Evolutionary conservation across 2,797 vertebrate genomes (phyloP).

Genomic region (Sparus aurata): DNA sequence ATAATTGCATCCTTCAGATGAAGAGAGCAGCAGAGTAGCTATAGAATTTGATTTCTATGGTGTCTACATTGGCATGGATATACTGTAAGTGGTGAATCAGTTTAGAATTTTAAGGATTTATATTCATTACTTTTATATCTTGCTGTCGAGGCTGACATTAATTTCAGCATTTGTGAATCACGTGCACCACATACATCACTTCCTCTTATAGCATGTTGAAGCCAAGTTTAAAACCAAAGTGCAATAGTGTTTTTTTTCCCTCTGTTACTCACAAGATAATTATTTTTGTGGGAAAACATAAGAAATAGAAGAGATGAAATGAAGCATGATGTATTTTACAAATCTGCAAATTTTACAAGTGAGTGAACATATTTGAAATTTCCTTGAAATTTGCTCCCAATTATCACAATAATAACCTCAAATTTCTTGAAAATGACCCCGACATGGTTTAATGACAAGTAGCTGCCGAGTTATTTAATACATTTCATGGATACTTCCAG

Average conservation of each 20-base stretch:
- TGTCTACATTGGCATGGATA: constrained; percentile 9
- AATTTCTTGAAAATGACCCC: too few relatives aligned
- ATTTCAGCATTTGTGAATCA: constrained; percentile 22
- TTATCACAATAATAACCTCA: too few relatives aligned
- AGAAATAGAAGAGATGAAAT: background rate
- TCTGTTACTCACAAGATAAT: background rate
- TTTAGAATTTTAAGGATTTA: constrained; percentile 16
- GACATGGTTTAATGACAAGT: too few relatives aligned
- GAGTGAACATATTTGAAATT: too few relatives aligned
- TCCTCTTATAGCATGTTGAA: constrained; percentile 17
- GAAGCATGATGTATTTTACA: background rate
- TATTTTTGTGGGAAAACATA: background rate
- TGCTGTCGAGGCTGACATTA: background rate
- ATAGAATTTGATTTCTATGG: constrained; percentile 40
- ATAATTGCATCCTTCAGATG: constrained; percentile 60
- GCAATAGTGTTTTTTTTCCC: constrained; percentile 20
- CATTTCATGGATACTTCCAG: too few relatives aligned
- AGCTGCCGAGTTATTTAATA: too few relatives aligned
- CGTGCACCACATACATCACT: background rate
- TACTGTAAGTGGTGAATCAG: constrained; percentile 22
- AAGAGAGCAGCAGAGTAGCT: constrained; percentile 8
- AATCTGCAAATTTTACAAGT: too few relatives aligned
- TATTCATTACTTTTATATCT: background rate
- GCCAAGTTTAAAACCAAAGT: constrained; percentile 18
- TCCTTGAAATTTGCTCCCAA: too few relatives aligned